Conservation (phyloP, 2,113 vertebrate species). For the Elephantulus edwardii region DNA sequence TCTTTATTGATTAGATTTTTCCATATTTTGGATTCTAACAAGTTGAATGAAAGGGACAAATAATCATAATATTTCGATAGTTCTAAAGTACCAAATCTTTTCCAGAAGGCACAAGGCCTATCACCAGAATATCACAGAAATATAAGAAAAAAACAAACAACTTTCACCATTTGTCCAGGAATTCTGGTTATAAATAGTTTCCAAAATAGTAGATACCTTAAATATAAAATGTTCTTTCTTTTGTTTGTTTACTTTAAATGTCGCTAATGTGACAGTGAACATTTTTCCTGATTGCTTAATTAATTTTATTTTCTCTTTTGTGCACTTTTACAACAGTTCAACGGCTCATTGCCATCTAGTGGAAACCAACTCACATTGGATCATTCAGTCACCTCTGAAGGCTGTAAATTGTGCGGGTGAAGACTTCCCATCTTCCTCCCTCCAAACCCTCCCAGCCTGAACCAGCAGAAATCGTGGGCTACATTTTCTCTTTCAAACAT, state of each 20-base stretch:
- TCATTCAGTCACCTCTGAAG: too few species aligned
- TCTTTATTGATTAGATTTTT: not conserved
- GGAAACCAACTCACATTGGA: too few species aligned
- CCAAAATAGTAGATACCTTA: not conserved
- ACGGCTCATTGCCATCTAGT: too few species aligned
- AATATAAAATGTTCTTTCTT: not conserved
- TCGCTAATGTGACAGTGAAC: constrained; percentile 4
- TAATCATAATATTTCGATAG: not conserved
- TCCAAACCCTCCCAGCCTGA: too few species aligned
- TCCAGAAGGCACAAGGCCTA: not conserved
- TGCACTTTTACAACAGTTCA: too few species aligned
- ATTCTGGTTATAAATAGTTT: not conserved
- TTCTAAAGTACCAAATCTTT: not conserved
- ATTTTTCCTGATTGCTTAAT: not conserved
- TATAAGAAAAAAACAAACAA: too few species aligned
- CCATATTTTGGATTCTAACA: not conserved
- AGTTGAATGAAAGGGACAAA: not conserved
- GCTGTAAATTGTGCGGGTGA: too few species aligned
- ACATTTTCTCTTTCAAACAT: not conserved
- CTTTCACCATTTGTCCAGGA: not conserved
- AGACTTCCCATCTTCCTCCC: too few species aligned
- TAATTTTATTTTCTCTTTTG: not conserved
- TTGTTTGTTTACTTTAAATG: not conserved
- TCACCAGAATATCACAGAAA: not conserved
- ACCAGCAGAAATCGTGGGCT: too few species aligned